Base-by-base conservation (phyloP, 2,113 vertebrate species). In the Typhlomys cinereus region DNA sequence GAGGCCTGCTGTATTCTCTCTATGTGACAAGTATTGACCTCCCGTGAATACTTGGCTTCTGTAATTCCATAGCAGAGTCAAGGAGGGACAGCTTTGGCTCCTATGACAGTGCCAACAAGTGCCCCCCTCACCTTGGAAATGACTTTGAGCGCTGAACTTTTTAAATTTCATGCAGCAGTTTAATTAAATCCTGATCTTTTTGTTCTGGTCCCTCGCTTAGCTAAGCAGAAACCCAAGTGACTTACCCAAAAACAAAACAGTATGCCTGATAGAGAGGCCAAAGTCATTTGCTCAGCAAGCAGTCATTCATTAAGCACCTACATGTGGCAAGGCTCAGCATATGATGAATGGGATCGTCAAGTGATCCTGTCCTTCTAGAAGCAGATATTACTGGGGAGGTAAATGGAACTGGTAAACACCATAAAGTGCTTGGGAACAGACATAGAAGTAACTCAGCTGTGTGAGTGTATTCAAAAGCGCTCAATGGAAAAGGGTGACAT, bases 181-280 rank as follows among this genome's bases (percentile, higher is more conserved):
- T 92, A 81, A 67, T 92, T 85, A 90, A 82, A 89, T 71, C 48
- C 31, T 86, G 84, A 67, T 76, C n/a, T 71, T 0, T 88, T 94
- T 92, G 57, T 31, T 36, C 50, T 73, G 18, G 29, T 29, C 34
- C 52, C 59, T 91, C 48, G 31, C 52, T 83, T 73, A 70, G 87
- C 29, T 7, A 44, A 91, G 44, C 46, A 71, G 34, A 92, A 64
- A 66, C 52, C 36, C 57, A 67, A 41, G 31, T 92, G 70, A 11
- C 74, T 81, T 89, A 59, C 36, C n/a, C 36, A 57, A 74, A 91
- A 87, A n/a, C 52, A 78, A 54, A 83, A 85, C 89, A 21, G 36
- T 41, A 70, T 25, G 73, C 44, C 2, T 5, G 66, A 25, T 59
- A 73, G 61, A 70, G 18, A 46, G 18, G 64, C 50, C 14, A 4